phyloP scores from a whole-genome alignment of 30 jellyfish, hydroid and myxozoan genomes.

The Mastigias papua region DNA sequence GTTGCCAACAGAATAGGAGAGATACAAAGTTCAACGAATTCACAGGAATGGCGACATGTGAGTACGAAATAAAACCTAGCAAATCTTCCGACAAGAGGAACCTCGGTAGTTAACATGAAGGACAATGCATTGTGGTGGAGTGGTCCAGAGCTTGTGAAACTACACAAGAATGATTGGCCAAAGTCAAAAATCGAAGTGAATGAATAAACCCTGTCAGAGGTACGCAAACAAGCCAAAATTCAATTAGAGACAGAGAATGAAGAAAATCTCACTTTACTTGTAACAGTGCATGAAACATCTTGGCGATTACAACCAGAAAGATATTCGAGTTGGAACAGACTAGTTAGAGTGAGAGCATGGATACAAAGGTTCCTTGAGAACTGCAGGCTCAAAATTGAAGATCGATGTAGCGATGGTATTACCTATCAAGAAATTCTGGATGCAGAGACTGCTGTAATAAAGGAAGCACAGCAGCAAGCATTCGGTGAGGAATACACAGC shows the following conservation, averaged over 20 bases:
- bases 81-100: constrained; percentile 1
- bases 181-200: not conserved
- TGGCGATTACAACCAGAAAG: not conserved
- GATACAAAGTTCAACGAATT: constrained; percentile 20
- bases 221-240: too few relatives aligned
- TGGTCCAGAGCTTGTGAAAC: not conserved
- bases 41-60: constrained; percentile 18
- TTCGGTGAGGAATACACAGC: constrained; percentile 15
- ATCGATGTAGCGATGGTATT: constrained; percentile 11
- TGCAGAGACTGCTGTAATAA: constrained; percentile 18
- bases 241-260: not conserved
- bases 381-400: not conserved
- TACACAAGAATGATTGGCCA: not conserved
- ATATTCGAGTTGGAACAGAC: constrained; percentile 16
- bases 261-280: not conserved
- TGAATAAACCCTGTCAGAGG: not conserved
- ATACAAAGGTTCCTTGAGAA: not conserved
- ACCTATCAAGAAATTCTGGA: constrained; percentile 41
- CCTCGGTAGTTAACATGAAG: not conserved
- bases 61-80: not conserved
- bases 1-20: constrained; percentile 33
- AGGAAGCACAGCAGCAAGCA: constrained; percentile 26
- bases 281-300: not conserved
- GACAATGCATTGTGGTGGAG: not conserved
- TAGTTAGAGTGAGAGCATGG: constrained; percentile 18